A percentile compares a stretch with the other conserved stretches of the same genome.
Conservation (phyloP, 2,113 vertebrate genomes). For the Mormyrus iriodes region DNA sequence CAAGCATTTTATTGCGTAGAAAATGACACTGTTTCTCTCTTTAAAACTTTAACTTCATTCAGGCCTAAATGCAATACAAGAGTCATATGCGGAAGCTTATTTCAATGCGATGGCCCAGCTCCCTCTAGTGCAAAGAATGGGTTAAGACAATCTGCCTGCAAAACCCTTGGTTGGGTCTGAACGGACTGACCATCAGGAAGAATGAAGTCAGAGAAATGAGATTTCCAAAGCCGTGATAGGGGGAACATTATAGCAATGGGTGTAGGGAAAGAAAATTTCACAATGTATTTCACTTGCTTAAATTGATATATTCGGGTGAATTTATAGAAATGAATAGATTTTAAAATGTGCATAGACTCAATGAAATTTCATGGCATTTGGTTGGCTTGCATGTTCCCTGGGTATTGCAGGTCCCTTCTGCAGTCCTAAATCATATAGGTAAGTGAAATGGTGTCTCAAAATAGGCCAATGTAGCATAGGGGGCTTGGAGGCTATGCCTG, state of each 20-base stretch:
- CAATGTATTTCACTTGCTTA: not conserved
- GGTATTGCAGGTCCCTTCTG: not conserved
- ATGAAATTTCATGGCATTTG: no score
- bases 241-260: no score
- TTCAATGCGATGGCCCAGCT: no score
- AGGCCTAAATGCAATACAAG: not conserved
- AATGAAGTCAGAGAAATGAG: not conserved
- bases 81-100: no score
- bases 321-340: not conserved
- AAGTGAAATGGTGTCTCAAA: not conserved
- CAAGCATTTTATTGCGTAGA: not conserved
- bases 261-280: not conserved
- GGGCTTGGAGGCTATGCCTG: no score
- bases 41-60: not conserved
- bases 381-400: not conserved
- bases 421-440: no score
- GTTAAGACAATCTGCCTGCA: not conserved
- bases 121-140: not conserved
- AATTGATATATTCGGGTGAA: not conserved
- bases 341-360: not conserved
- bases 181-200: no score
- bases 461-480: not conserved
- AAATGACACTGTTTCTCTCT: not conserved
- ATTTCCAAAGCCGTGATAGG: no score
- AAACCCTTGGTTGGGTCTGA: not conserved